Evolutionary conservation across 2,113 vertebrate genomes (phyloP).

Genomic region (Paracyprichromis sp.): DNA sequence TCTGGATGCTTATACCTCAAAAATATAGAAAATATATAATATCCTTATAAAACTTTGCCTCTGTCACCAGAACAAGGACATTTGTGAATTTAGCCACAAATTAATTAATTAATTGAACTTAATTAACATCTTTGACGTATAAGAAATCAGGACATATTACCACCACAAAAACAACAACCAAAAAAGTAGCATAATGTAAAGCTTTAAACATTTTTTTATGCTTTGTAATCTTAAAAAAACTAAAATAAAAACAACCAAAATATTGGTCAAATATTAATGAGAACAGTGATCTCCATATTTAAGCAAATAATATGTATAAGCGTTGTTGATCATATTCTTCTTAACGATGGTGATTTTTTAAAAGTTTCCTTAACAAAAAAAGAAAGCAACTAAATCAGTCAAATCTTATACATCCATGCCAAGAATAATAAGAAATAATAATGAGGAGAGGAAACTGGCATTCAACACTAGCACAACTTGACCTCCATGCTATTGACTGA

Average conservation of each 20-base stretch:
- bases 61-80: not conserved
- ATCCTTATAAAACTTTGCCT: not conserved
- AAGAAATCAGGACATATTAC: not conserved
- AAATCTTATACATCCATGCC: slow-evolving; percentile 42
- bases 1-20: not conserved
- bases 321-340: not conserved
- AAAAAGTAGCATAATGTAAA: not conserved
- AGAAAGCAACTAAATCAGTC: slow-evolving; percentile 53
- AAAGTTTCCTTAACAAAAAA: slow-evolving; percentile 10
- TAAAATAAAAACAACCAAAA: not conserved
- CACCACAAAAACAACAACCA: not conserved
- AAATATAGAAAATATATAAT: not conserved
- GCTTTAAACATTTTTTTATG: not conserved
- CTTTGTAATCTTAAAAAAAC: not conserved
- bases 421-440: slow-evolving; percentile 59
- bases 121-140: not conserved
- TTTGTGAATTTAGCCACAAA: not conserved
- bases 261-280: not conserved
- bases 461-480: slow-evolving; percentile 61
- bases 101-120: not conserved
- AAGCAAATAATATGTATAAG: not conserved
- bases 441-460: slow-evolving; percentile 53
- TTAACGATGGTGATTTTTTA: not conserved
- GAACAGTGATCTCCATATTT: not conserved
- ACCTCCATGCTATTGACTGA: slow-evolving; percentile 57